Percentiles rank a stretch among this genome's conserved stretches.
Conservation (phyloP, 2,113 vertebrate species). For the Limanda limanda region DNA sequence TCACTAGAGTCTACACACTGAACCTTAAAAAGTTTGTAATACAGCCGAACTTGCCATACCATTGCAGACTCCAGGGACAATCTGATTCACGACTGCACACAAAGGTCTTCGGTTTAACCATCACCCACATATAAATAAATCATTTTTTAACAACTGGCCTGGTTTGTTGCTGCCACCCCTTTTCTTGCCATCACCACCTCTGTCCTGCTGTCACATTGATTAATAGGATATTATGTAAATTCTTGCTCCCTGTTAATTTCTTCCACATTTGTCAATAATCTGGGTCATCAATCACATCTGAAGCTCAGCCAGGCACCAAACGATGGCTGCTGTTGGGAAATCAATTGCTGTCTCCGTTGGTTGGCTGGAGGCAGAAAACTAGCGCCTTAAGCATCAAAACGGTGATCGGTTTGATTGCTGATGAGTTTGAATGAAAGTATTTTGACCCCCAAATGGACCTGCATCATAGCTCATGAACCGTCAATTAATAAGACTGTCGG, state of each 20-base stretch:
- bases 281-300: constrained; percentile 66
- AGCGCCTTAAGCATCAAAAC: constrained; percentile 6
- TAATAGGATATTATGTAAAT: constrained; percentile 66
- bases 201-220: constrained; percentile 61
- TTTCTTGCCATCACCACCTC: not conserved
- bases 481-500: not conserved
- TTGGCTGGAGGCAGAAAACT: constrained; percentile 2
- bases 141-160: not conserved
- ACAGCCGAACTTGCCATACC: no score
- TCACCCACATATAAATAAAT: not conserved
- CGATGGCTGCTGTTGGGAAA: constrained; percentile 47
- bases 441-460: not conserved
- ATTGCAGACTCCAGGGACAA: not conserved
- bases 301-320: constrained; percentile 33
- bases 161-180: not conserved
- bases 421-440: not conserved
- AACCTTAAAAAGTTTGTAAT: no score
- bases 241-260: constrained; percentile 41
- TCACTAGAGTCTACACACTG: no score
- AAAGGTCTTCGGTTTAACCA: not conserved
- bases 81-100: not conserved
- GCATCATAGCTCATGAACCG: not conserved
- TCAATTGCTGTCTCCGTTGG: constrained; percentile 37
- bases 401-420: constrained; percentile 7
- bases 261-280: constrained; percentile 53